These are phyloP conservation scores for Melanotaenia maccullochi DNA, from an alignment of 2,797 vertebrate species.

Conservation along the genomic window DNA sequence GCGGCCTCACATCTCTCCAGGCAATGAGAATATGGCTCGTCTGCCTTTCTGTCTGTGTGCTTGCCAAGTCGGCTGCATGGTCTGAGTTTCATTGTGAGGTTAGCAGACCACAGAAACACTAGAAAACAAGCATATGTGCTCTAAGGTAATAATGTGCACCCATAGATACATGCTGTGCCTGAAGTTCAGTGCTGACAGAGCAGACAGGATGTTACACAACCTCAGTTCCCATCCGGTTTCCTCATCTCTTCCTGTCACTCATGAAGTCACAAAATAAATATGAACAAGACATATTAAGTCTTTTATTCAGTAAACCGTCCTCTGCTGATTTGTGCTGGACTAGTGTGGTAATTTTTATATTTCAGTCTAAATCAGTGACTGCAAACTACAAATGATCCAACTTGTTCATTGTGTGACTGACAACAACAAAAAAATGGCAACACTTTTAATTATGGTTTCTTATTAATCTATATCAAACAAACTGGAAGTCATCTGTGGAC, in stretches of 20 bases:
- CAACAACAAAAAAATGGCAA: background rate
- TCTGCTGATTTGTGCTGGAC: background rate
- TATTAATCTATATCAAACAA: background rate
- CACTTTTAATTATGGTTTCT: background rate
- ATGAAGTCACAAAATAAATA: conserved; percentile 44
- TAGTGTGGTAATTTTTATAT: background rate
- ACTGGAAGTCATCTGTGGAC: background rate
- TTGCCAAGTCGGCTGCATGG: conserved; percentile 25
- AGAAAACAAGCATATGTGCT: conserved; percentile 7
- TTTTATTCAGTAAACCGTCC: background rate
- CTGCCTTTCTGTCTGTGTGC: conserved; percentile 28
- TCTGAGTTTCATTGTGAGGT: conserved; percentile 12
- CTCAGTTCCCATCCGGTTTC: conserved; percentile 55
- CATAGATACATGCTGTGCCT: conserved; percentile 21
- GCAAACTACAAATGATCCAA: too few relatives aligned
- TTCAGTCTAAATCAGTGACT: background rate
- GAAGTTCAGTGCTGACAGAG: conserved; percentile 70
- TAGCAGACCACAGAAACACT: conserved; percentile 11
- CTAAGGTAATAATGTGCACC: background rate
- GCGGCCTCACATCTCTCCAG: conserved; percentile 50
- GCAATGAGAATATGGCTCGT: conserved; percentile 35
- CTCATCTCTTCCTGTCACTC: conserved; percentile 63
- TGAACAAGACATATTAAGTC: background rate
- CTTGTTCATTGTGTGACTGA: background rate
- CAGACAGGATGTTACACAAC: conserved; percentile 76